Evolutionary conservation across 2,888 invertebrate genomes (phyloP), one percentile per base, ranked within the genome.

Genomic region (Aquatica leii): DNA sequence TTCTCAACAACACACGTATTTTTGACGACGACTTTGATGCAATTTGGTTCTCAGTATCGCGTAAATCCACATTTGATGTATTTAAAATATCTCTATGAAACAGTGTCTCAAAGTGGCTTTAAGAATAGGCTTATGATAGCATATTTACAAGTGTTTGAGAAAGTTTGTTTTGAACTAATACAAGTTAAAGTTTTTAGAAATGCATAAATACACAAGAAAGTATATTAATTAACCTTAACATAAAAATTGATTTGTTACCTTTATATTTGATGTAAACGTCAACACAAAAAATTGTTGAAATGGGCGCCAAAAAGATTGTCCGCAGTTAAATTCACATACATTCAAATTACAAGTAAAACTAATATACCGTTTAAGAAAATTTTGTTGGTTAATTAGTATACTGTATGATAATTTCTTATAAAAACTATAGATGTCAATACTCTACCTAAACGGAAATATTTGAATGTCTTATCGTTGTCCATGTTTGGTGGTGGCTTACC

Each of bases 391-490:
- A n/a, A n/a, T 43, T 17, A 43, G 43, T 17, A 43, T 17, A 40
- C 12, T n/a, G 40, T 17, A 17, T 3, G 3, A 43, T 17, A 43
- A 17, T 17, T 43, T 43, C 15, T 17, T 43, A 14, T 43, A 14
- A 4, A 43, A 17, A 43, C 17, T 43, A 17, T 17, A 6, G n/a
- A 14, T 17, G 17, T 17, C 43, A 43, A 43, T 43, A 37, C 37
- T 12, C 37, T 37, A 37, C 14, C 43, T 43, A 43, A 43, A 17
- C 15, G n/a, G n/a, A n/a, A n/a, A n/a, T n/a, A 43, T 43, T 43
- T 8, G 43, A 17, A 15, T 6, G 43, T 43, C 15, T 14, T 17
- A 43, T 43, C 3, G 43, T 43, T 14, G 14, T 17, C 43, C 43
- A 43, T 43, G 40, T 40, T 12, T 40, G 8, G n/a, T 40, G 40